Conservation (phyloP, 1,140 invertebrate genomes). For the Meloidogyne exigua region DNA sequence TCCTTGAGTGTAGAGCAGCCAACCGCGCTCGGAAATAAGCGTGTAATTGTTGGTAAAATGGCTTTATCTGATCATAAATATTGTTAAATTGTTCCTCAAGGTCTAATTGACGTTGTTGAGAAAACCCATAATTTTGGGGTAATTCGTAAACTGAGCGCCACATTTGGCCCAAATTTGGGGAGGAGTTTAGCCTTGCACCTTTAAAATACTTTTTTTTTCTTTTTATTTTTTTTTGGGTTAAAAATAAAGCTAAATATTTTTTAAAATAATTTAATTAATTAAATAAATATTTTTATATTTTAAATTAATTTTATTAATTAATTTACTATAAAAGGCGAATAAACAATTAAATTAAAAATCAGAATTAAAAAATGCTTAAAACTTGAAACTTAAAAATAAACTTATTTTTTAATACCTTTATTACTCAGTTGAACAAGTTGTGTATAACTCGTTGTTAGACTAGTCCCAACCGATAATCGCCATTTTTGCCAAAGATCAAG, state of each 20-base stretch:
- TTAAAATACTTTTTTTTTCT: background rate
- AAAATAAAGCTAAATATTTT: too few species aligned
- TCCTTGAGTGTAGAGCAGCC: slow-evolving; percentile 35
- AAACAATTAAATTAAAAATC: too few species aligned
- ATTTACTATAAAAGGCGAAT: too few species aligned
- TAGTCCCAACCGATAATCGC: slow-evolving; percentile 35
- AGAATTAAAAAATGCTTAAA: too few species aligned
- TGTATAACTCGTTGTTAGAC: slow-evolving; percentile 36
- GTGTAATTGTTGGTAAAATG: slow-evolving; percentile 48
- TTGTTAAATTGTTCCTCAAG: slow-evolving; percentile 30
- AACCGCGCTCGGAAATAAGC: slow-evolving; percentile 44
- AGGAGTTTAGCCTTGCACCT: slow-evolving; percentile 49
- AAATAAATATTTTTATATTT: too few species aligned
- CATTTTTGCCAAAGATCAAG: slow-evolving; percentile 42
- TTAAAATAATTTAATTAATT: too few species aligned
- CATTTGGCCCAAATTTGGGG: slow-evolving; percentile 44
- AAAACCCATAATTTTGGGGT: slow-evolving; percentile 20
- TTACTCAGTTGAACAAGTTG: slow-evolving; percentile 43
- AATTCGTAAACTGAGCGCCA: slow-evolving; percentile 48
- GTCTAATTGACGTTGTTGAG: slow-evolving; percentile 27
- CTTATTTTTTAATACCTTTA: slow-evolving; percentile 28
- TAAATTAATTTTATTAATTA: too few species aligned
- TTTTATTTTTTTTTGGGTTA: too few species aligned
- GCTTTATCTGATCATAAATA: slow-evolving; percentile 40
- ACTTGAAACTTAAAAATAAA: too few species aligned